phyloP scores from a whole-genome alignment of 2,888 invertebrate species.

The Lasioglossum oenotherae region DNA sequence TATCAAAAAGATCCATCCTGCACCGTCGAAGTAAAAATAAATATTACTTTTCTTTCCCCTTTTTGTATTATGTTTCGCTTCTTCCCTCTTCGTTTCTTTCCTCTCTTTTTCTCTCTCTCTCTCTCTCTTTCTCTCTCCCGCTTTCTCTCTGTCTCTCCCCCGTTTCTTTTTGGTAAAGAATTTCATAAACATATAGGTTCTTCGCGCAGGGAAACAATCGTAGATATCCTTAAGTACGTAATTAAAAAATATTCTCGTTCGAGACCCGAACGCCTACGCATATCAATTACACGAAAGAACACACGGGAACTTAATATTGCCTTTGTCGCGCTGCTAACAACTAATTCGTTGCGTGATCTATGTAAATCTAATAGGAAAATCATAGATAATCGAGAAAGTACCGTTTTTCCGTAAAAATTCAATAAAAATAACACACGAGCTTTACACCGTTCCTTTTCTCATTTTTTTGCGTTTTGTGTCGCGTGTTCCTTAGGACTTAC shows the following conservation, averaged over 20 bases:
- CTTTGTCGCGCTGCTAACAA: constrained; percentile 37
- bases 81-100: background rate
- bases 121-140: too few relatives aligned
- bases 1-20: constrained; percentile 64
- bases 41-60: constrained; percentile 49
- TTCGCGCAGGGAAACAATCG: constrained; percentile 55
- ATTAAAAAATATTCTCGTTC: constrained; percentile 49
- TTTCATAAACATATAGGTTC: constrained; percentile 56
- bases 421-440: constrained; percentile 54
- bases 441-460: constrained; percentile 35
- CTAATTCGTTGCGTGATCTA: constrained; percentile 61
- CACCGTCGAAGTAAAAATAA: constrained; percentile 69
- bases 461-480: constrained; percentile 10
- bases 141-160: too few relatives aligned
- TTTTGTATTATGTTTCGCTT: constrained; percentile 6
- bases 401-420: constrained; percentile 41
- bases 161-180: constrained; percentile 55
- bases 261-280: constrained; percentile 52
- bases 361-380: constrained; percentile 58
- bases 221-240: constrained; percentile 53
- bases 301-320: constrained; percentile 48
- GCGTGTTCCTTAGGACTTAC: constrained; percentile 58
- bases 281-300: constrained; percentile 15
- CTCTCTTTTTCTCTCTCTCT: background rate
- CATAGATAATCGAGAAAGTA: constrained; percentile 34